phyloP scores from a whole-genome alignment of 2,888 invertebrate species.

The Coecobrya sp. region DNA sequence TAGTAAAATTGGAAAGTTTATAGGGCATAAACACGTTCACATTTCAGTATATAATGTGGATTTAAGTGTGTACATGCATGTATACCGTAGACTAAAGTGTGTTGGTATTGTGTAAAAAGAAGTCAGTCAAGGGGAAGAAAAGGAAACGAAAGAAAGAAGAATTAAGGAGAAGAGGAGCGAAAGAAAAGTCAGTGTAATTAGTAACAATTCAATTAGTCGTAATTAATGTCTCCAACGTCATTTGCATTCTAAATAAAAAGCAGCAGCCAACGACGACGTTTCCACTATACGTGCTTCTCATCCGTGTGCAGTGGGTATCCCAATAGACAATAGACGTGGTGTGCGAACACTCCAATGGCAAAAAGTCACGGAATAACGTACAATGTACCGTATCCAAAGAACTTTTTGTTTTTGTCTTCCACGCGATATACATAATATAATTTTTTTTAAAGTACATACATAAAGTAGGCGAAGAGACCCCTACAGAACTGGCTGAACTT shows the following conservation, averaged over 20 bases:
- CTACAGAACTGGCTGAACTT: constrained; percentile 35
- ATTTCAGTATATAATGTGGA: constrained; percentile 25
- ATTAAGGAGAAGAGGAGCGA: constrained; percentile 82
- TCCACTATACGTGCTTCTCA: constrained; percentile 25
- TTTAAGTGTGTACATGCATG: not conserved
- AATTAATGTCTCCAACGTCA: constrained; percentile 87
- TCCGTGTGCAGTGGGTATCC: not conserved
- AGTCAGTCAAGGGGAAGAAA: constrained; percentile 81
- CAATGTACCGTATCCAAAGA: constrained; percentile 25
- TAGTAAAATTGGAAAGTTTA: constrained; percentile 17
- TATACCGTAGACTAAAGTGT: constrained; percentile 4
- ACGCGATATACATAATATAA: not conserved
- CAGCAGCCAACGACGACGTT: constrained; percentile 60
- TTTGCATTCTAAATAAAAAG: constrained; percentile 86
- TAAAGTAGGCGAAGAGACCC: constrained; percentile 37
- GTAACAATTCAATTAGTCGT: constrained; percentile 87
- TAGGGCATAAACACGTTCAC: not conserved
- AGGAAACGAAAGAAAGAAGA: constrained; percentile 76
- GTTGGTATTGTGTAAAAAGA: constrained; percentile 62
- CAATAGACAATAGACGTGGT: constrained; percentile 4
- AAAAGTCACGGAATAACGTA: constrained; percentile 56
- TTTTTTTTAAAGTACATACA: not conserved
- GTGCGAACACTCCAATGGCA: constrained; percentile 27
- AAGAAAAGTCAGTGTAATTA: constrained; percentile 86
- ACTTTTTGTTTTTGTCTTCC: constrained; percentile 13